Percentiles rank a stretch among this genome's conserved stretches.
Conservation (phyloP, 2,113 vertebrate genomes). For the Eulemur rufifrons region DNA sequence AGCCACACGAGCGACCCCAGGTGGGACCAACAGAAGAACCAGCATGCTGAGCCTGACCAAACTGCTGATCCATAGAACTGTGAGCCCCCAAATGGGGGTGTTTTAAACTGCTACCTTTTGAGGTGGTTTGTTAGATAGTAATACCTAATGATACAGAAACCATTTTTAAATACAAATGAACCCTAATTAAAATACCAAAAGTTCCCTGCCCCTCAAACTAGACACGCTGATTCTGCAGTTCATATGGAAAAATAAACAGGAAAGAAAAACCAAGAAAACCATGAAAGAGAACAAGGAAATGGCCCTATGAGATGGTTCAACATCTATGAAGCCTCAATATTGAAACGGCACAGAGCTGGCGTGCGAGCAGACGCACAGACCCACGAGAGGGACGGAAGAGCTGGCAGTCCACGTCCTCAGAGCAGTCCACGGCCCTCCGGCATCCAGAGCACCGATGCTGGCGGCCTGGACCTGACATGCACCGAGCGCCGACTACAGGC, state of each 20-base stretch:
- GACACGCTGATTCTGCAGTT: neutral
- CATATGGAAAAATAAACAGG: neutral
- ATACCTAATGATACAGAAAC: too few relatives aligned
- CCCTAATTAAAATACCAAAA: neutral
- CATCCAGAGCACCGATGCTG: rapidly evolving
- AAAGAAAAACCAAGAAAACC: neutral
- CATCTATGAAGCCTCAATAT: rapidly evolving
- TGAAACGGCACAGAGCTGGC: too few relatives aligned
- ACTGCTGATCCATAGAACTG: neutral
- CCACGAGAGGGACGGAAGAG: rapidly evolving
- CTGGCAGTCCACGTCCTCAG: rapidly evolving
- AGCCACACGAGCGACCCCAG: neutral
- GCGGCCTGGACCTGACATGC: rapidly evolving
- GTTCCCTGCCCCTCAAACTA: neutral
- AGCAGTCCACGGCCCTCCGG: neutral
- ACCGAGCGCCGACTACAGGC: neutral
- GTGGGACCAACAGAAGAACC: neutral
- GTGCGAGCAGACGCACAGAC: rapidly evolving
- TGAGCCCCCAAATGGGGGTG: rapidly evolving
- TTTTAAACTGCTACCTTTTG: too few relatives aligned
- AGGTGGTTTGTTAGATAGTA: neutral
- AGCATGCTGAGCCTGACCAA: neutral
- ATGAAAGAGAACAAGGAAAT: too few relatives aligned
- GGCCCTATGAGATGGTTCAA: neutral
- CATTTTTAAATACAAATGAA: neutral